A percentile compares a stretch with the other conserved stretches of the same genome.
Evolutionary conservation across 2,888 invertebrate species (phyloP).

Genomic region (Eristalinus aeneus): DNA sequence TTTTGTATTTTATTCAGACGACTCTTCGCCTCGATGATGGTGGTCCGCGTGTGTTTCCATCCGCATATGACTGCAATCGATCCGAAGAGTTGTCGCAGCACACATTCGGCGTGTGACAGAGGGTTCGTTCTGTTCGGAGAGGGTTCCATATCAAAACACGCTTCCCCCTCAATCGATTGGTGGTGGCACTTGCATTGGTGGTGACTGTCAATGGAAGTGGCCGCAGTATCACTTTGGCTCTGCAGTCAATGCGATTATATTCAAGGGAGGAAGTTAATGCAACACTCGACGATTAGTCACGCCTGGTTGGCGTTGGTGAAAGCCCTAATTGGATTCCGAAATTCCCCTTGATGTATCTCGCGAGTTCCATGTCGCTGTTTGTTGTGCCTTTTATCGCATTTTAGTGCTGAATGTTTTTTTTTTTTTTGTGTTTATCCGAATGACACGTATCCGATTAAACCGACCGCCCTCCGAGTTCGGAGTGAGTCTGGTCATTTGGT

Average conservation of each 20-base stretch:
- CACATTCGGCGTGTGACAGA: not conserved
- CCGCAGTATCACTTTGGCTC: constrained; percentile 30
- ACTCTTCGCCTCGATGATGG: constrained; percentile 19
- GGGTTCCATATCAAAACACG: constrained; percentile 27
- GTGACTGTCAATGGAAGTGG: constrained; percentile 14
- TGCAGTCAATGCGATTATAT: constrained; percentile 55
- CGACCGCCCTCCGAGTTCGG: constrained; percentile 56
- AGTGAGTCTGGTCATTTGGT: constrained; percentile 2
- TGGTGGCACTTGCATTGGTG: constrained; percentile 9
- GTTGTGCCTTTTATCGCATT: constrained; percentile 3
- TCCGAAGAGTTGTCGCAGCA: constrained; percentile 2
- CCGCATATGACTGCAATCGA: constrained; percentile 22
- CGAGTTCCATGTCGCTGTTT: constrained; percentile 7
- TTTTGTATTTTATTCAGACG: constrained; percentile 29
- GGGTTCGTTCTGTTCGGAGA: not conserved
- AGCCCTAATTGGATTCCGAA: constrained; percentile 62
- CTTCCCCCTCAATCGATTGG: constrained; percentile 54
- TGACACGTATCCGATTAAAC: constrained; percentile 64
- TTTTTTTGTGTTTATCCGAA: constrained; percentile 35
- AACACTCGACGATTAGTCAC: constrained; percentile 66
- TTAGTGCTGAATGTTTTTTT: constrained; percentile 23
- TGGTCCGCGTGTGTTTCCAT: constrained; percentile 11
- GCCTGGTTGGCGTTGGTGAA: constrained; percentile 60
- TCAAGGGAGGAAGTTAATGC: constrained; percentile 58
- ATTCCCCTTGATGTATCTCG: constrained; percentile 15